Percentiles rank a stretch among this genome's conserved stretches.
These are phyloP conservation scores for Rhegmatorhina hoffmannsi DNA, from an alignment of 2,113 vertebrate genomes.

Conservation along the genomic window DNA sequence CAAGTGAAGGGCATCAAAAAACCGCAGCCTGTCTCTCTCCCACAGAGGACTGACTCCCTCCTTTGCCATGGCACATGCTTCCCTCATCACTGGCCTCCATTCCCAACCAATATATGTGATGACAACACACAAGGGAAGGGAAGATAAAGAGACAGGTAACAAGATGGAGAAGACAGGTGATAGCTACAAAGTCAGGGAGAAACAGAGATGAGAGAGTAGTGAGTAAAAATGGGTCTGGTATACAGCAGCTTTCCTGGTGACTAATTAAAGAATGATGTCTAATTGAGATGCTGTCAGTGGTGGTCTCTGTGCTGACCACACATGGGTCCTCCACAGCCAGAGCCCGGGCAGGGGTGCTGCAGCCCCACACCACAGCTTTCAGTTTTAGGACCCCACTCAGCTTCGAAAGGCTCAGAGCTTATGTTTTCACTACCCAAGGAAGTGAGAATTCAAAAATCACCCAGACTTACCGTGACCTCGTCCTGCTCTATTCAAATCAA, in stretches of 20 bases:
- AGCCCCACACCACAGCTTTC: not conserved
- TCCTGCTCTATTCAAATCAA: not conserved
- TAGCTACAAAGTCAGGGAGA: not conserved
- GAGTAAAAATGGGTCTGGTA: not conserved
- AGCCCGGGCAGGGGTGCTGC: not conserved
- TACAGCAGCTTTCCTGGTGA: not conserved
- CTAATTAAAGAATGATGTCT: not conserved
- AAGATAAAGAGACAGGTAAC: not conserved
- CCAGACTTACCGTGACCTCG: rapidly evolving
- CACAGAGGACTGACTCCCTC: not conserved
- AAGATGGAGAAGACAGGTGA: not conserved
- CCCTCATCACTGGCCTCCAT: rapidly evolving
- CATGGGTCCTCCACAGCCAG: not conserved
- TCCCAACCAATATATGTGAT: not conserved
- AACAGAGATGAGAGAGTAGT: not conserved
- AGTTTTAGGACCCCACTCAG: not conserved
- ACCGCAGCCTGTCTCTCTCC: not conserved
- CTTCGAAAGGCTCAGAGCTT: not conserved
- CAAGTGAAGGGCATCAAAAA: not conserved
- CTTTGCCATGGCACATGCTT: rapidly evolving
- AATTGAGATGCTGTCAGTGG: not conserved
- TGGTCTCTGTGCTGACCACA: not conserved
- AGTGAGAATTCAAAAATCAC: not conserved
- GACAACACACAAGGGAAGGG: not conserved
- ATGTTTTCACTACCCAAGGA: not conserved